Percentiles rank a stretch among this genome's conserved stretches.
Conservation (phyloP, 1,140 invertebrate genomes). For the Mizuhopecten yessoensis region DNA sequence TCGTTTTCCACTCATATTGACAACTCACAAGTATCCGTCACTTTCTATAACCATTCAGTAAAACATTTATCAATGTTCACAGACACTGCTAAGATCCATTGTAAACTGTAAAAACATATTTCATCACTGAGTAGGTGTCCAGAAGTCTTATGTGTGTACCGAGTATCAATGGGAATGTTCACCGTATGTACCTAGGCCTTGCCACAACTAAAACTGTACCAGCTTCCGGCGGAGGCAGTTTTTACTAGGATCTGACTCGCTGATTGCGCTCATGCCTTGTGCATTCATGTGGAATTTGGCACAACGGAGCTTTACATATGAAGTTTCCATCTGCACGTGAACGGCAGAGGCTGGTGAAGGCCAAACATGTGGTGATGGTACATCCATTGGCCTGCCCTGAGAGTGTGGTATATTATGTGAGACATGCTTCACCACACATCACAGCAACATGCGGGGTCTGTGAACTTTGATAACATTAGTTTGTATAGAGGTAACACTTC, state of each 20-base stretch:
- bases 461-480: background rate
- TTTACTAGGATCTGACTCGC: background rate
- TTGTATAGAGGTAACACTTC: no score
- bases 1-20: slow-evolving; percentile 54
- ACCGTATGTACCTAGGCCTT: background rate
- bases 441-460: background rate
- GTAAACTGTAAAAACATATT: background rate
- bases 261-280: slow-evolving; percentile 22
- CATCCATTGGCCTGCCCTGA: background rate
- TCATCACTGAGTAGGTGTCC: background rate
- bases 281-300: slow-evolving; percentile 22
- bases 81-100: background rate
- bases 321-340: slow-evolving; percentile 32
- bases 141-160: background rate
- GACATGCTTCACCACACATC: background rate
- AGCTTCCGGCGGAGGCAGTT: background rate
- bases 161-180: background rate
- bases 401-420: background rate
- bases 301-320: slow-evolving; percentile 12
- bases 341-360: background rate
- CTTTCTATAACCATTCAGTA: background rate
- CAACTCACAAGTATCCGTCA: background rate
- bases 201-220: background rate
- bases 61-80: background rate
- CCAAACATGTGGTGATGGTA: slow-evolving; percentile 4